Conservation (phyloP, 2,888 invertebrate genomes). For the Ommatoiulus sabulosus region DNA sequence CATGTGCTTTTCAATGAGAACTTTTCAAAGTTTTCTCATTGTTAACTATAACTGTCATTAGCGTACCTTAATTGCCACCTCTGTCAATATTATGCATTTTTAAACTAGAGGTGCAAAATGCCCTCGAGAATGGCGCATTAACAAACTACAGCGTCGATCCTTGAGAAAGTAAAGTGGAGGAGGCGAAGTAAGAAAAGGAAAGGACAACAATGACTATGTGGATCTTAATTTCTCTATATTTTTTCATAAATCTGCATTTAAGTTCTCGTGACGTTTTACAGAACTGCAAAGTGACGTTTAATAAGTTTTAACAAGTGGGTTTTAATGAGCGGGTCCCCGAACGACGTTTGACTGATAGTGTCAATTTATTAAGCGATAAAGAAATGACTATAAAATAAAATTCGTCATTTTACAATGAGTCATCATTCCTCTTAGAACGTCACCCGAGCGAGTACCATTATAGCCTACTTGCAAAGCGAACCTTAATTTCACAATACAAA, state of each 20-base stretch:
- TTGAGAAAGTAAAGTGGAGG: not conserved
- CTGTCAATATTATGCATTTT: not conserved
- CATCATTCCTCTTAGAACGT: too few relatives aligned
- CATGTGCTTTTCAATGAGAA: not conserved
- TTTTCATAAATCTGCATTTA: not conserved
- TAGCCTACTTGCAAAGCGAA: too few relatives aligned
- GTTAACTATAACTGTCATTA: constrained; percentile 13
- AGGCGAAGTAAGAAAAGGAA: not conserved
- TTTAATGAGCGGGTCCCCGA: not conserved
- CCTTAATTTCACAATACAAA: too few relatives aligned
- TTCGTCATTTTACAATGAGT: too few relatives aligned
- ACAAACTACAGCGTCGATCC: not conserved
- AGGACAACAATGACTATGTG: not conserved
- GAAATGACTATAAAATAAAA: too few relatives aligned
- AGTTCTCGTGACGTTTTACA: not conserved
- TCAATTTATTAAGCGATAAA: not conserved
- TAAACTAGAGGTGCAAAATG: not conserved
- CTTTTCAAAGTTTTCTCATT: not conserved
- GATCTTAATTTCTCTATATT: not conserved
- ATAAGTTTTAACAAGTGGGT: too few relatives aligned
- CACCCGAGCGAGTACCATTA: too few relatives aligned
- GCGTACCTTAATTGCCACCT: not conserved
- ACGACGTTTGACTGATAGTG: not conserved
- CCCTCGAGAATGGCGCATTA: not conserved
- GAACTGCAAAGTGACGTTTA: too few relatives aligned